Evolutionary conservation across 2,113 vertebrate genomes (phyloP).

Genomic region (Grallaria varia): DNA sequence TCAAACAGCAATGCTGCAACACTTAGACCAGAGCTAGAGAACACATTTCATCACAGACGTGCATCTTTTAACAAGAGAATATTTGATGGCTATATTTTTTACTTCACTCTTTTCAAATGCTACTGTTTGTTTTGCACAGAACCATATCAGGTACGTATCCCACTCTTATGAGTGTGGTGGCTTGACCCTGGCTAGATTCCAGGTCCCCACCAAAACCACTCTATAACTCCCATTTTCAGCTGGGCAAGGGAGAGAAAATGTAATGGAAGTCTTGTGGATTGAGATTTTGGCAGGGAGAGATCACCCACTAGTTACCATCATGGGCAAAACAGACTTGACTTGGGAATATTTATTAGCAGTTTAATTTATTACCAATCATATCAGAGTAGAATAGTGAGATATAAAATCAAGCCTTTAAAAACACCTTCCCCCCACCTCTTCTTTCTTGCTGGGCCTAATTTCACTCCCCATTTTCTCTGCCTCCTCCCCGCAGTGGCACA

Average conservation of each 20-base stretch:
- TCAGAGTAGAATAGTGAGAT: not conserved
- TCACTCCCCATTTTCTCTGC: not conserved
- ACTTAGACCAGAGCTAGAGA: conserved; percentile 34
- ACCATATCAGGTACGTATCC: rapidly evolving
- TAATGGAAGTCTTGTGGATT: not conserved
- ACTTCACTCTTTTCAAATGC: not conserved
- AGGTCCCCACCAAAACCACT: not conserved
- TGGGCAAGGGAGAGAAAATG: not conserved
- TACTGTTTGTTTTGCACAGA: not conserved
- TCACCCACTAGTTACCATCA: not conserved
- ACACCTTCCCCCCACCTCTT: rapidly evolving
- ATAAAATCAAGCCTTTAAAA: not conserved
- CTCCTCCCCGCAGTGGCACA: not conserved
- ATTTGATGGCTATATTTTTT: not conserved
- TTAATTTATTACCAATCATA: not conserved
- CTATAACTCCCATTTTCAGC: not conserved
- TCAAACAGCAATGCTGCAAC: not conserved
- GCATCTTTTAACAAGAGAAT: not conserved
- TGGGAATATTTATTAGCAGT: not conserved
- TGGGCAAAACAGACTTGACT: rapidly evolving
- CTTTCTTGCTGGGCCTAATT: not conserved
- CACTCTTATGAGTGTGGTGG: not conserved
- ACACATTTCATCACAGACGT: not conserved
- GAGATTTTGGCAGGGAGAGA: not conserved
- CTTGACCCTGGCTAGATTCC: not conserved